Evolutionary conservation across 2,113 vertebrate species (phyloP), one percentile per base, ranked within the genome.

Genomic region (Nyctereutes procyonoides): DNA sequence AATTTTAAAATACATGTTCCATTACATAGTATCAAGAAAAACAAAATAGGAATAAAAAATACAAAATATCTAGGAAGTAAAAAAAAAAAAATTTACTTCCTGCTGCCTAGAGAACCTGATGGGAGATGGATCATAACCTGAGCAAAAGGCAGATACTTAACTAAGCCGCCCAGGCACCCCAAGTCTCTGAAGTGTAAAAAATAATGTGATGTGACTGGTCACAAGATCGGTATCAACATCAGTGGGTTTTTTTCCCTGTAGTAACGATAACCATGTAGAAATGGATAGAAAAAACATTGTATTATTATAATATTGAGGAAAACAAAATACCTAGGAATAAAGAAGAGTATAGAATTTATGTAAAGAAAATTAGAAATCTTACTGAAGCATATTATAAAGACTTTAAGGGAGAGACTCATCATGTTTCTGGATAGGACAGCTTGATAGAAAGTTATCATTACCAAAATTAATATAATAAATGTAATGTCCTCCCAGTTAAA

Each of bases 331-430:
- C 17, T 85, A 88, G 58, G 58, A 97, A 22, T 90, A 87, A 82
- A 22, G 63, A 91, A 82, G 56, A 83, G n/a, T 48, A 28, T 20
- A 94, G 63, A 67, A 56, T 30, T 15, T 87, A 56, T 62, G 26
- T 83, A 58, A 95, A 93, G 62, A 84, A 93, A 94, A 73, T 48
- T 35, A 5, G 53, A 91, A 79, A 63, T 80, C 26, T 79, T 97
- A 82, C 11, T 89, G 35, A 92, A 88, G 16, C n/a, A 77, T 71
- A 90, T 90, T 79, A 84, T 43, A 76, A n/a, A 81, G n/a, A 73
- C 6, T 77, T 87, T 60, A 80, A 48, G n/a, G 63, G n/a, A 73
- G 38, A 93, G 51, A 80, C 8, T 28, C 8, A 35, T 55, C 30
- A 63, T 62, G n/a, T 93, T 85, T 94, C 67, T 89, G 32, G n/a